Base-by-base conservation (phyloP, 1,140 invertebrate genomes). In the Zaprionus davidi region DNA sequence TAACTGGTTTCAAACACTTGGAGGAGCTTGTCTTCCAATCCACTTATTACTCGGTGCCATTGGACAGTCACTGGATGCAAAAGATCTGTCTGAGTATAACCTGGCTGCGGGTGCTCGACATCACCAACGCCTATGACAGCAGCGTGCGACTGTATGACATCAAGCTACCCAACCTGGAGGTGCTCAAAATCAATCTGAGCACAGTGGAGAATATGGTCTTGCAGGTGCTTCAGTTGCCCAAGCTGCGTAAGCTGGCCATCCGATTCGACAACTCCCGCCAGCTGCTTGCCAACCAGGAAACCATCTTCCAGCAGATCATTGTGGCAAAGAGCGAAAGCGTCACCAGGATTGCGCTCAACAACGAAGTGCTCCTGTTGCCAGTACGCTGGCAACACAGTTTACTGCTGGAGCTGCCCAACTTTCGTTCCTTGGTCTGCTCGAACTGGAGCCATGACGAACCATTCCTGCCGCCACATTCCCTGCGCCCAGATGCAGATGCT, bases 321-420 rank as follows among this genome's bases (percentile, higher is more conserved):
- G 70, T 85, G 72, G 81, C 85, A 38, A 90, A 90, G 7, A 85
- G 85, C 20, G 85, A 90, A 2, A 36, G 51, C 12, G 90, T 90
- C 38, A 78, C 85, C 7, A 41, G 81, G 7, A 90, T 90, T 7
- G 86, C 85, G 0, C 68, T 90, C 1, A 90, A 90, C 62, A 84
- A 90, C n/a, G 85, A 90, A 41, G 85, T 90, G n/a, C 63, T 90
- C 1, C 85, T 90, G n/a, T 2, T 90, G 70, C 78, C 85, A 0
- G 20, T 49, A 0, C 85, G 81, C 12, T 90, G 85, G 85, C 76
- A 90, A 2, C 70, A 90, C 9, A 82, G 78, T 36, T 26, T 90
- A 31, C 59, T 90, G 0, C 20, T 90, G 20, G 81, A 90, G 17
- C 56, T 90, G 65, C 85, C 85, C 41, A 84, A 90, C 68, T 68